Evolutionary conservation across 2,888 invertebrate genomes (phyloP).

Genomic region (Thyatira batis): DNA sequence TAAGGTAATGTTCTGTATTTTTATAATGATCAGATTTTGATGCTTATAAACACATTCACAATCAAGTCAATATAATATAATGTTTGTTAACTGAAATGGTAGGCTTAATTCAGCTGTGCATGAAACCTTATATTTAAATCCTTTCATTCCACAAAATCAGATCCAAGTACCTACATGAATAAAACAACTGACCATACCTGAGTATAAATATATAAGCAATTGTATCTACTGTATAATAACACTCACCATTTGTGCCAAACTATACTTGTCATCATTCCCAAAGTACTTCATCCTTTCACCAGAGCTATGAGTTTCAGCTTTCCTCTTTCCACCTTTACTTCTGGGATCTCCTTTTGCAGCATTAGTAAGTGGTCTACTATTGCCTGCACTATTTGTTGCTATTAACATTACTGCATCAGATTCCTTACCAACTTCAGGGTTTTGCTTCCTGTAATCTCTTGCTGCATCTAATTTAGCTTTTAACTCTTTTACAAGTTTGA

Average conservation of each 20-base stretch:
- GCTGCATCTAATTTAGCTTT: slow-evolving; percentile 89
- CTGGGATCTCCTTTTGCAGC: slow-evolving; percentile 65
- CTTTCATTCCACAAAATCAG: no score
- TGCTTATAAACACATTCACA: no score
- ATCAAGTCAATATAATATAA: no score
- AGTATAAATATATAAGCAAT: no score
- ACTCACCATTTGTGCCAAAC: slow-evolving; percentile 90
- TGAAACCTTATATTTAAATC: no score
- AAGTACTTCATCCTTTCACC: slow-evolving; percentile 91
- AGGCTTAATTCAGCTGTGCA: no score
- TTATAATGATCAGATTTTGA: no score
- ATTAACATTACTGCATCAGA: slow-evolving; percentile 85
- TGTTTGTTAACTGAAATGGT: no score
- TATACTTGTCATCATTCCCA: slow-evolving; percentile 94
- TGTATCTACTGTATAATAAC: slow-evolving; percentile 4
- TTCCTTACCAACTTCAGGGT: slow-evolving; percentile 54
- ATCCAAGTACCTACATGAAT: no score
- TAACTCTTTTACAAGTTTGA: slow-evolving; percentile 85
- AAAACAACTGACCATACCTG: no score
- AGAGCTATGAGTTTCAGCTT: slow-evolving; percentile 87
- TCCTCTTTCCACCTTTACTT: slow-evolving; percentile 76
- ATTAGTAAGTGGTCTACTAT: slow-evolving; percentile 84
- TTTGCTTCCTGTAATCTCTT: slow-evolving; percentile 76
- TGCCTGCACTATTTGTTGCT: slow-evolving; percentile 85
- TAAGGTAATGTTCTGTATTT: no score